phyloP scores from a whole-genome alignment of 2,888 invertebrate species.

The Rhagonycha fulva region DNA sequence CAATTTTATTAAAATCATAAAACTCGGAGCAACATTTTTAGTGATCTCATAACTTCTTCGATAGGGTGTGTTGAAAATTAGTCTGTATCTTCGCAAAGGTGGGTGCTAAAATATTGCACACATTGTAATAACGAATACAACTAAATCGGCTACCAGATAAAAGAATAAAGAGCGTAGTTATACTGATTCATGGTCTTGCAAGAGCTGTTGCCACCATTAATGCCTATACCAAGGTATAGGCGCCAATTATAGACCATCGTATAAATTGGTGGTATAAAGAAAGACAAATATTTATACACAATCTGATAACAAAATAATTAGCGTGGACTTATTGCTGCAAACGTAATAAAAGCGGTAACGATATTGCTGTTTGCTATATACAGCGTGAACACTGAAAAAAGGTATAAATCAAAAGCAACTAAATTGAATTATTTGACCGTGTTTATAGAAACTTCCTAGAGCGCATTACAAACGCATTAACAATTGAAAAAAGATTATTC shows the following conservation, averaged over 20 bases:
- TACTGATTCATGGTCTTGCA: conserved; percentile 48
- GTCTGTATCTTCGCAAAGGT: conserved; percentile 34
- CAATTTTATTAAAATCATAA: not conserved
- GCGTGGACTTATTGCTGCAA: not conserved
- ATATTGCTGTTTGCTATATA: not conserved
- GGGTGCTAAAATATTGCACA: conserved; percentile 47
- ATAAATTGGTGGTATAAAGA: conserved; percentile 40
- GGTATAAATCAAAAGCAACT: not conserved
- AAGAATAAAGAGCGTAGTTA: conserved; percentile 49
- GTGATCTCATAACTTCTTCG: conserved; percentile 18
- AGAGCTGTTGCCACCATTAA: conserved; percentile 47
- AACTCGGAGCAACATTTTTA: conserved; percentile 11
- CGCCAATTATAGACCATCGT: conserved; percentile 51
- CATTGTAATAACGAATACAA: conserved; percentile 45
- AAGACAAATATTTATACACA: conserved; percentile 28
- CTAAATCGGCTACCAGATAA: conserved; percentile 50
- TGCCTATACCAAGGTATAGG: conserved; percentile 48
- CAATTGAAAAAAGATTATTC: not conserved
- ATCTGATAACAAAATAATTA: conserved; percentile 28
- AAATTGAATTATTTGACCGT: not conserved
- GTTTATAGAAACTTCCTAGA: not conserved
- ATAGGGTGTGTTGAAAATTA: conserved; percentile 33
- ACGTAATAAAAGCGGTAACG: not conserved
- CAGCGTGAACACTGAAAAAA: not conserved
- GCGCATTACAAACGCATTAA: not conserved